Evolutionary conservation across 92 coral and sea anemone species (phyloP), one percentile per base, ranked within the genome.

Genomic region (Paramuricea clavata): DNA sequence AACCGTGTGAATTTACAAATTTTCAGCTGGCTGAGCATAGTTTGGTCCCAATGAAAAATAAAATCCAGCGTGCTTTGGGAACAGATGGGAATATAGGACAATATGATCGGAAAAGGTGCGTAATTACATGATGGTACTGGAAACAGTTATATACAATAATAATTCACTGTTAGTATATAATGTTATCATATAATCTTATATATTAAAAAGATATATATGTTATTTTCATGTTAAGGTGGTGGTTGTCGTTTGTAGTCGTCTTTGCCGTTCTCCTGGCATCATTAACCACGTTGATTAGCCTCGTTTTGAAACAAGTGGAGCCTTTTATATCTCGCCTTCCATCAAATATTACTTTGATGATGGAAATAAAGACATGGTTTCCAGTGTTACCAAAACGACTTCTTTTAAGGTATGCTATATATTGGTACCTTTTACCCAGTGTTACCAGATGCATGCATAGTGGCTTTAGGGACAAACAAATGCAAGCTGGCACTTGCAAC

Each of bases 41-140:
- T 19, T 73, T 90, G 23, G 59, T 61, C 22, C 93, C 95, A n/a
- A 39, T 87, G 25, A 95, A 88, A 81, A 74, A 81, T 1, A 86
- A 83, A 21, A 86, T 95, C 35, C 76, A 88, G 49, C 34, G 39
- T 33, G 43, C 71, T 64, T 81, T 95, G 72, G 93, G 87, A 12
- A 90, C 88, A 23, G 89, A 87, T 28, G 95, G 98, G 31, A 49
- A 27, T 52, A 70, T 90, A 9, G 69, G 76, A 87, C 57, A 71
- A 43, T 95, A 89, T 34, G 91, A 91, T 42, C 67, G 69, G 21
- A 65, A 88, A 71, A 86, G 97, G 97, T 93, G 72, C 30, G 62
- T 54, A 19, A 54, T 17, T 10, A 19, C 22, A 54, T 54, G 62
- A 19, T 39, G 4, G n/a, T n/a, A n/a, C n/a, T n/a, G n/a, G n/a